Evolutionary conservation across 2,888 invertebrate genomes (phyloP), one percentile per base, ranked within the genome.

Genomic region (Rhyacophila evoluta): DNA sequence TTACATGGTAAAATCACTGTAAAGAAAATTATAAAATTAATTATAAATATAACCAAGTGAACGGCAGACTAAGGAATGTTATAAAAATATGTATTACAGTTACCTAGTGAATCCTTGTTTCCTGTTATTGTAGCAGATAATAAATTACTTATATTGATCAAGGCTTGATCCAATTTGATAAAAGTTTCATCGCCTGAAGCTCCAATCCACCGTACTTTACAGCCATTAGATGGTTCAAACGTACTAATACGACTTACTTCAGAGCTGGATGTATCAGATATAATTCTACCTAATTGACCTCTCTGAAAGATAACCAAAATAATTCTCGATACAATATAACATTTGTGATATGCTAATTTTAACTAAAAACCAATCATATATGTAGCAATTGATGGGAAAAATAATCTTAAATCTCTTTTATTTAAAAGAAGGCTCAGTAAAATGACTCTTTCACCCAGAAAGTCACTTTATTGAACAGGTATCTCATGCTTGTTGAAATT

Each of bases 121-220:
- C 97, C 96, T 83, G 97, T 95, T 67, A 98, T 95, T 77, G 95
- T 96, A 28, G 97, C 95, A 84, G 95, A 94, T 69, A 95, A 93
- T 78, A 98, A 91, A 84, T 95, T 96, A 83, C 96, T 94, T 0
- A 96, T 94, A 86, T 97, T 98, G 82, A 98, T 96, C n/a, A 97
- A 90, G 1, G 95, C 94, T 86, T 98, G 97, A 83, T 98, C 97
- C 75, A 98, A 93, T 86, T 96, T 96, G 72, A 98, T 91, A 85
- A 96, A 97, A 0, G 98, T 99, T 87, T 97, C 96, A 89, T 99
- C 98, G 0, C 97, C 98, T n/a, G 96, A 95, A 2, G 98, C 98
- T 0, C 96, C 95, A 12, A 98, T 92, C 97, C 97, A 98, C 0
- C 96, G 96, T 0, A 97, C 98, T 84, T 95, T 92, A 83, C 97